Base-by-base conservation (phyloP, 2,888 invertebrate species). In the Amphipyra berbera region DNA sequence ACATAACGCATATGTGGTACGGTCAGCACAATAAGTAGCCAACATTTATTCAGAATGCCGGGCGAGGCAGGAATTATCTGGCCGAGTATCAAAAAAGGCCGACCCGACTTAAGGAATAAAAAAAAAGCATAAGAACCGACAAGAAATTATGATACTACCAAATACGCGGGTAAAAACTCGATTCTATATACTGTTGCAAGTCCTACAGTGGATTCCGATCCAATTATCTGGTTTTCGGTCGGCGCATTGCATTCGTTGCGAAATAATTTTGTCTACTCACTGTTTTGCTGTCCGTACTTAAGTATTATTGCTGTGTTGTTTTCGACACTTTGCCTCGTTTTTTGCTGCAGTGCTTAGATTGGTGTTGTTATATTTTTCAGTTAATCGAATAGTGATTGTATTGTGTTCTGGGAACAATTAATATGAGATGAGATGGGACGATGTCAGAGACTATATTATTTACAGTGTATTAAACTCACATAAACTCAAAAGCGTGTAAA, bases 71-170 rank as follows among this genome's bases (percentile, higher is more conserved):
- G 86, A 90, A 89, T 91, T 91, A 92, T 91, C 91, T 81, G 83
- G 67, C 78, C 78, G 72, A 80, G 87, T 85, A 91, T 90, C 91
- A 89, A 89, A 92, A 92, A 91, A 90, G 86, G 85, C 85, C 82
- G 83, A 77, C 76, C 68, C 68, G 78, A 82, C 73, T 41, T 73
- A 78, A 77, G 76, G 68, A 75, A 76, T 78, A 82, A 85, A 88
- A 41, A n/a, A 86, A 81, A 79, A 76, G 80, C 76, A 84, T 78
- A 83, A 77, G 79, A 76, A 78, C 74, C 85, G 85, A 89, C 90
- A 94, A 93, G 92, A 93, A 94, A 88, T 93, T 92, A 93, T 93
- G 93, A 93, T 93, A 90, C 91, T 87, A 90, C 93, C 92, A 90
- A 93, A 93, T 93, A 91, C 88, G 91, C 86, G 82, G 66, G 76